Percentiles rank a stretch among this genome's conserved stretches.
phyloP scores from a whole-genome alignment of 2,113 vertebrate species.

The Callocephalon fimbriatum region DNA sequence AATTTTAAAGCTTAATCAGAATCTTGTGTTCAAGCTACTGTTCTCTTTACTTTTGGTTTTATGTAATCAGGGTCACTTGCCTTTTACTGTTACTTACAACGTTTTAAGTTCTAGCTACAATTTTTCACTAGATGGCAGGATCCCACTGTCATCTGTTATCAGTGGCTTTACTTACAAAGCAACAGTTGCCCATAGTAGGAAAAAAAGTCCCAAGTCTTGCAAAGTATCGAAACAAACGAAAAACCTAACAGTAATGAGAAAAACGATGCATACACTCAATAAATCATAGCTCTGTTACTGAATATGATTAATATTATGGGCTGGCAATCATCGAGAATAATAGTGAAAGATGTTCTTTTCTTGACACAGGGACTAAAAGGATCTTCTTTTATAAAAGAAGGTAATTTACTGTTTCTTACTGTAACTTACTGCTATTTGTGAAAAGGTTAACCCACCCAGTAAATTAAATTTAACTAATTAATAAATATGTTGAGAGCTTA shows the following conservation, averaged over 20 bases:
- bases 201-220: neutral
- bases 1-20: neutral
- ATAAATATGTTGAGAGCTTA: neutral
- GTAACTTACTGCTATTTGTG: neutral
- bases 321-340: neutral
- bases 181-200: neutral
- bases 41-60: neutral
- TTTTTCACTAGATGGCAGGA: conserved; percentile 72
- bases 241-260: neutral
- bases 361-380: neutral
- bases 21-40: neutral
- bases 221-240: neutral
- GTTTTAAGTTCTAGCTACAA: neutral
- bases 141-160: neutral
- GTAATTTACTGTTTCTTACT: neutral
- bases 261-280: neutral
- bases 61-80: neutral
- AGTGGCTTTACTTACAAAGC: neutral
- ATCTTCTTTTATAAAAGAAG: neutral
- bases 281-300: neutral
- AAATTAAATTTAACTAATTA: neutral
- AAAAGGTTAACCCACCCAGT: neutral
- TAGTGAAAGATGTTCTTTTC: neutral
- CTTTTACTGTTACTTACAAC: neutral
- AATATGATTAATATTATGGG: neutral